Percentiles rank a stretch among this genome's conserved stretches.
These are phyloP conservation scores for Oreonectes daqikongensis DNA, from an alignment of 2,797 vertebrate genomes.

Conservation along the genomic window DNA sequence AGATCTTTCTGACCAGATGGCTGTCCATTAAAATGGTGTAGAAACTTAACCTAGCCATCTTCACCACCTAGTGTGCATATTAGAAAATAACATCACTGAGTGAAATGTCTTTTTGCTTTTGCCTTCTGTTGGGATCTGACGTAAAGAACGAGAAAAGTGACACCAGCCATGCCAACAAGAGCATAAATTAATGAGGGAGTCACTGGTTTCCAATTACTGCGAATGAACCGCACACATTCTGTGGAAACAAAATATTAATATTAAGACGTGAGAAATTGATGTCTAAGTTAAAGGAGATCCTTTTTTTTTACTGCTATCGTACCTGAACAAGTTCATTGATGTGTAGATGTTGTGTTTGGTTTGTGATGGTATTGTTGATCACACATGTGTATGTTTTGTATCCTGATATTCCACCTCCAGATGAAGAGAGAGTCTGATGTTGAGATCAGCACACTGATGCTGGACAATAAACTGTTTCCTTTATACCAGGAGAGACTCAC, in stretches of 20 bases:
- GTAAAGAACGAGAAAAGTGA: neutral
- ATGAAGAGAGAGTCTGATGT: slow-evolving; percentile 19
- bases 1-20: too few relatives aligned
- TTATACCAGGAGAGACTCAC: slow-evolving; percentile 18
- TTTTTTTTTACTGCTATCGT: too few relatives aligned
- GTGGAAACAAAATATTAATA: neutral
- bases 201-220: neutral
- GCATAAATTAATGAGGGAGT: neutral
- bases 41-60: too few relatives aligned
- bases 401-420: slow-evolving; percentile 8
- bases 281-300: too few relatives aligned
- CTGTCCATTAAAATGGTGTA: too few relatives aligned
- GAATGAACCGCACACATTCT: neutral
- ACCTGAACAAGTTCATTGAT: too few relatives aligned
- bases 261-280: too few relatives aligned
- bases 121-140: neutral
- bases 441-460: slow-evolving; percentile 21
- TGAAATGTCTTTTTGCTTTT: too few relatives aligned
- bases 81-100: too few relatives aligned
- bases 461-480: slow-evolving; percentile 18
- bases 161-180: neutral
- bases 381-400: slow-evolving; percentile 22
- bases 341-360: too few relatives aligned
- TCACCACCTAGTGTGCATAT: too few relatives aligned
- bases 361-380: neutral